phyloP scores from a whole-genome alignment of 1,140 invertebrate species.

The Eurytemora carolleeae region DNA sequence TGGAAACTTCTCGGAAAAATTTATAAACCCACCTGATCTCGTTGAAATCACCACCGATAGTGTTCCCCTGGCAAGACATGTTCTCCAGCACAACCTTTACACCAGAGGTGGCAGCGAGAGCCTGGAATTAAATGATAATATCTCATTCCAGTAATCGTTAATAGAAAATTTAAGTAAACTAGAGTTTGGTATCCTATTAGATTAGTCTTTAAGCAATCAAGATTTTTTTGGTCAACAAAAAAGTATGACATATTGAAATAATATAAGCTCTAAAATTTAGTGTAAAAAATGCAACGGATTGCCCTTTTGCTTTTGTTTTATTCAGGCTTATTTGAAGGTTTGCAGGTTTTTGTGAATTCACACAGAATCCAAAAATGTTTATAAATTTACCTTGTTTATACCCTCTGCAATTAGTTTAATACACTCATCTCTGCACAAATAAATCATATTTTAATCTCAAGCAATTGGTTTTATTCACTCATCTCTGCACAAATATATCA shows the following conservation, averaged over 20 bases:
- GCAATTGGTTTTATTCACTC: constrained; percentile 28
- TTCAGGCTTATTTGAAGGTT: neutral
- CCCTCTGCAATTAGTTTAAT: constrained; percentile 29
- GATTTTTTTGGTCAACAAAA: neutral
- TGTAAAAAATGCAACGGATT: neutral
- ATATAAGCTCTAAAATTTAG: neutral
- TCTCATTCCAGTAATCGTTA: too few species aligned
- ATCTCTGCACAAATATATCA: too few species aligned
- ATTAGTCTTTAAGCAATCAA: neutral
- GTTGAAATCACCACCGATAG: neutral
- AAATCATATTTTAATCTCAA: too few species aligned
- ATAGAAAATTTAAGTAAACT: too few species aligned
- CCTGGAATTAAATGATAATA: too few species aligned
- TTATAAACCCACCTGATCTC: neutral
- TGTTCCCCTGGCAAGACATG: constrained; percentile 21
- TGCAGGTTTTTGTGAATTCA: neutral
- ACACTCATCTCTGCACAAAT: constrained; percentile 25
- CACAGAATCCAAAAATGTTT: neutral
- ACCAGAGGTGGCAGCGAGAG: constrained; percentile 17
- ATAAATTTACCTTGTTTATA: constrained; percentile 28
- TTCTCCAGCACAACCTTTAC: constrained; percentile 25
- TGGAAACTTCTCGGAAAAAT: neutral
- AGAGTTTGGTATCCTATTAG: too few species aligned
- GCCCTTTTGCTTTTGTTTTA: neutral
- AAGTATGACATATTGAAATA: neutral